phyloP scores from a whole-genome alignment of 2,113 vertebrate species.

The Thomomys bottae region DNA sequence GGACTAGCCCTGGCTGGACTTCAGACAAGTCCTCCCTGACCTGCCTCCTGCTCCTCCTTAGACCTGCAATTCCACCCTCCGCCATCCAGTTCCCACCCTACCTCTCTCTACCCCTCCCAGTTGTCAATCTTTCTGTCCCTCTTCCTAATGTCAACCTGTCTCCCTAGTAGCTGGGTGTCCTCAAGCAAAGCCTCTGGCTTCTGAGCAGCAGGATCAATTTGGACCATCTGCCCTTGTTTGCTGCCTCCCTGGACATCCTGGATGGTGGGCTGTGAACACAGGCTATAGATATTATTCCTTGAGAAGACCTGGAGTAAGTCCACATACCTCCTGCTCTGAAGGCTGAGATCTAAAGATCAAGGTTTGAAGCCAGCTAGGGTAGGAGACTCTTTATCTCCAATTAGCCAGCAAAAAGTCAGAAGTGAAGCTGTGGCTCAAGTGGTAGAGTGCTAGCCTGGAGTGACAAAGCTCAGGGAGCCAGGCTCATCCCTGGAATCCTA shows the following conservation, averaged over 20 bases:
- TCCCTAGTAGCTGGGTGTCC: background rate
- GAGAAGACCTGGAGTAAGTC: background rate
- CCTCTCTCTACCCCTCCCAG: background rate
- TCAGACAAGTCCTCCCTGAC: no score
- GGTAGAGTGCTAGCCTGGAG: no score
- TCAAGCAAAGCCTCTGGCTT: background rate
- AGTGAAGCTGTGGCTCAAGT: no score
- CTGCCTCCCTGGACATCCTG: background rate
- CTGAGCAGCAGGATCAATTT: background rate
- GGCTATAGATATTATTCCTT: background rate
- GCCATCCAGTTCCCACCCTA: background rate
- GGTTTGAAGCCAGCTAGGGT: no score
- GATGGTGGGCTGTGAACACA: background rate
- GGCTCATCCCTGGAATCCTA: no score
- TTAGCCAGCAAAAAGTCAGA: no score
- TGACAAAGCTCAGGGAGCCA: no score
- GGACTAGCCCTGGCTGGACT: background rate
- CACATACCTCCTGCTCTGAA: no score
- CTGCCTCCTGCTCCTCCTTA: no score
- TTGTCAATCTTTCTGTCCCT: background rate
- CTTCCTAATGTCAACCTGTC: no score
- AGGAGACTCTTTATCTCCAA: no score
- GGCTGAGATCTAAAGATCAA: no score
- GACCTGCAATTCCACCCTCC: background rate
- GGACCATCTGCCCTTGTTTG: background rate